Evolutionary conservation across 2,797 vertebrate species (phyloP).

Genomic region (Labeo calbasu): DNA sequence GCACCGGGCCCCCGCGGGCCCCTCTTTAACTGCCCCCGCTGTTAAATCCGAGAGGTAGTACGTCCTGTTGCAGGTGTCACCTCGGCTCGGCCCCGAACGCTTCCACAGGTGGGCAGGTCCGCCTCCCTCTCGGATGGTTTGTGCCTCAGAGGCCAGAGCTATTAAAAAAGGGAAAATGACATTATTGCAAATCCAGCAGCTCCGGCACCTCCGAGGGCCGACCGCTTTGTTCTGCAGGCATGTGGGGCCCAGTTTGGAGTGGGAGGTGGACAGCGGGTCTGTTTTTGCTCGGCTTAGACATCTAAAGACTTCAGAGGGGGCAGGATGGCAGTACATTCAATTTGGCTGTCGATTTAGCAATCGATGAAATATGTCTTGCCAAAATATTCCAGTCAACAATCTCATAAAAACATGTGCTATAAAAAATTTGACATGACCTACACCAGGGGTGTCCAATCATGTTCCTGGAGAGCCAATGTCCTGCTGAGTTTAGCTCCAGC

Average conservation of each 20-base stretch:
- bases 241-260: slow-evolving; percentile 9
- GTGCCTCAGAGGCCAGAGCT: slow-evolving; percentile 40
- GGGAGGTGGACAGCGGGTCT: slow-evolving; percentile 7
- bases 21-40: slow-evolving; percentile 53
- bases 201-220: slow-evolving; percentile 36
- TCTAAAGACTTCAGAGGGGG: not conserved
- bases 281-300: slow-evolving; percentile 11
- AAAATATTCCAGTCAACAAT: not conserved
- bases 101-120: slow-evolving; percentile 49
- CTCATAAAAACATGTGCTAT: not conserved
- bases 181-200: slow-evolving; percentile 51
- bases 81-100: slow-evolving; percentile 17
- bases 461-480: not conserved
- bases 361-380: not conserved
- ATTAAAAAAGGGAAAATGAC: slow-evolving; percentile 46
- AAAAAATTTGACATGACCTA: not conserved
- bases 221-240: slow-evolving; percentile 35
- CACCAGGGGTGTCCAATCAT: not conserved
- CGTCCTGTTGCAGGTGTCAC: slow-evolving; percentile 62
- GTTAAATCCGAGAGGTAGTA: slow-evolving; percentile 71
- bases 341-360: not conserved
- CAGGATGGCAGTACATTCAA: not conserved
- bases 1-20: slow-evolving; percentile 38
- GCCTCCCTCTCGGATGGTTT: slow-evolving; percentile 30
- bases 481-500: too few species aligned